Evolutionary conservation across 2,888 invertebrate species (phyloP), one percentile per base, ranked within the genome.

Genomic region (Tetropium fuscum): DNA sequence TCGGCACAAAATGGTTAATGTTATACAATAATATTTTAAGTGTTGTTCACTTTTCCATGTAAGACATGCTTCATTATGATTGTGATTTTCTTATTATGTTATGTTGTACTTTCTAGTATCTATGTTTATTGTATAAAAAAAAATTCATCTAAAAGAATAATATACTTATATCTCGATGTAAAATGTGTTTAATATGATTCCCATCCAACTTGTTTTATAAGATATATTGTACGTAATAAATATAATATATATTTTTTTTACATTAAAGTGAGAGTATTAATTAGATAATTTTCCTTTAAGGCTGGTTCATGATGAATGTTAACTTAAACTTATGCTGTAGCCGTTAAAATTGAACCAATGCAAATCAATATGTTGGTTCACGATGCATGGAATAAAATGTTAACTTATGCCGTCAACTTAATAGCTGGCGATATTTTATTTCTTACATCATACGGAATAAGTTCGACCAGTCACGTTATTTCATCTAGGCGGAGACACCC

Each of bases 41-140:
- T 34, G 27, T 51, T 51, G 25, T 40, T 51, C 10, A 20, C 27
- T 27, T 27, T 36, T 27, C 18, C 51, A 51, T 51, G 40, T 51
- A 15, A 51, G 20, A 40, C 40, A 51, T 51, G 51, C 51, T 51
- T 51, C 40, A 51, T 40, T 38, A 40, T 40, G 38, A 51, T 51
- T 51, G 51, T 51, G 51, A 51, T 51, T 51, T 48, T 48, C 34
- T 18, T 27, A 40, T 16, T 51, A 40, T 18, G 19, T 51, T 51
- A 44, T 27, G 40, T 48, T 48, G 15, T 34, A 40, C 38, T 25
- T 27, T 20, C 18, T 51, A 49, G 38, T 34, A 47, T n/a, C 19
- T 38, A 40, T 15, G 5, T 34, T 49, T 16, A 40, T 51, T 51
- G 51, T 51, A 49, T 40, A 51, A 51, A 48, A 47, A 11, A 16